A percentile compares a stretch with the other conserved stretches of the same genome.
phyloP scores from a whole-genome alignment of 2,797 vertebrate genomes.

The Petrocephalus schoutedeni region DNA sequence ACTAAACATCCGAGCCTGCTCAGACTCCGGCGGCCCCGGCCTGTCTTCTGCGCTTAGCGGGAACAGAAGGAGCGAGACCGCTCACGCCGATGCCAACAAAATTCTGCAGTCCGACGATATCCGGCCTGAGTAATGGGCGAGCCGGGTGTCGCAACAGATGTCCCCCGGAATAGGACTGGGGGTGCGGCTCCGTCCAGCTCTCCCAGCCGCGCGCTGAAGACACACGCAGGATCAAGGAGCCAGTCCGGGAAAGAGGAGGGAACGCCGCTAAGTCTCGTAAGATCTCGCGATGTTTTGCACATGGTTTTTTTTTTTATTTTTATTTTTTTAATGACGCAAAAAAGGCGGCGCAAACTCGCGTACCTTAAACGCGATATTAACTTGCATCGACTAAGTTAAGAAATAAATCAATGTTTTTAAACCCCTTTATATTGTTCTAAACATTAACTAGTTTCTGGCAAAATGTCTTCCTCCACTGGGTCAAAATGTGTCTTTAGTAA shows the following conservation, averaged over 20 bases:
- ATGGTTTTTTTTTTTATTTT: neutral
- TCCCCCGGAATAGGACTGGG: conserved; percentile 23
- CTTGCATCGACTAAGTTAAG: neutral
- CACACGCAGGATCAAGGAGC: conserved; percentile 1
- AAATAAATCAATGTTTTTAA: neutral
- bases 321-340: neutral
- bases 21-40: conserved; percentile 6
- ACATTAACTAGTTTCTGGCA: neutral
- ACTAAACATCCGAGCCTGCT: neutral
- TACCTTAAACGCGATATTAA: neutral
- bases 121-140: conserved; percentile 15
- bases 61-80: neutral
- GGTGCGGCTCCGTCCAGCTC: conserved; percentile 26
- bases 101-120: conserved; percentile 6
- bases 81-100: neutral
- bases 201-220: conserved; percentile 4
- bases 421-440: neutral
- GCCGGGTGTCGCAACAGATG: conserved; percentile 21
- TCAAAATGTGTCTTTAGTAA: neutral
- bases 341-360: neutral
- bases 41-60: conserved; percentile 10
- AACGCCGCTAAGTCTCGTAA: neutral
- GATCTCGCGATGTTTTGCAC: neutral
- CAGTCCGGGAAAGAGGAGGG: neutral
- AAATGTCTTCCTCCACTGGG: neutral